Percentiles rank a stretch among this genome's conserved stretches.
Conservation (phyloP, 2,797 vertebrate species). For the Pelodytes ibericus region DNA sequence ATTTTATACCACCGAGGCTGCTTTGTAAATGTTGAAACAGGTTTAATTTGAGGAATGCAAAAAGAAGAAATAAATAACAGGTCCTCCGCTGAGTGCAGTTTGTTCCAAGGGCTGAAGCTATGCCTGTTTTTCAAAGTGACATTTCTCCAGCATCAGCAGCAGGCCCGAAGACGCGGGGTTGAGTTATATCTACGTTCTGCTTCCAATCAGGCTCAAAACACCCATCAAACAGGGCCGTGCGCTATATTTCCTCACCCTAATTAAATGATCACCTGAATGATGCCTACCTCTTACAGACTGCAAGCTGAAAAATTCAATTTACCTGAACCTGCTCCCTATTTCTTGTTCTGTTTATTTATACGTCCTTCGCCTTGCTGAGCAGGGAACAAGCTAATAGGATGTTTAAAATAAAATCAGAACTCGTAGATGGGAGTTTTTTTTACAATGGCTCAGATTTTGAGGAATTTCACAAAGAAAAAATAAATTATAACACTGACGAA, state of each 20-base stretch:
- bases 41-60: conserved; percentile 43
- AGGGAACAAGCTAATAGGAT: not conserved
- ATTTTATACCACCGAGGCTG: conserved; percentile 4
- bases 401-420: not conserved
- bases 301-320: conserved; percentile 2
- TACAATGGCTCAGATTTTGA: not conserved
- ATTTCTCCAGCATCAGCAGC: conserved; percentile 52
- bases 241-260: conserved; percentile 42
- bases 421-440: not conserved
- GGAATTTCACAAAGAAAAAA: too few species aligned
- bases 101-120: conserved; percentile 26
- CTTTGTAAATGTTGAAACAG: conserved; percentile 49
- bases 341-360: conserved; percentile 9
- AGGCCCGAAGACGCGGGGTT: conserved; percentile 25
- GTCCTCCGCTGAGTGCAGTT: conserved; percentile 32
- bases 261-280: conserved; percentile 51
- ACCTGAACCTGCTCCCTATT: not conserved
- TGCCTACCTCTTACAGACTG: conserved; percentile 6
- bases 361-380: not conserved
- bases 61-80: conserved; percentile 40
- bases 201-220: conserved; percentile 49
- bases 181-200: conserved; percentile 42
- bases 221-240: conserved; percentile 19
- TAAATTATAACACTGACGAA: not conserved
- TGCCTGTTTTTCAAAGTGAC: conserved; percentile 49